Evolutionary conservation across 2,113 vertebrate genomes (phyloP), one percentile per base, ranked within the genome.

Genomic region (Anarrhichthys ocellatus): DNA sequence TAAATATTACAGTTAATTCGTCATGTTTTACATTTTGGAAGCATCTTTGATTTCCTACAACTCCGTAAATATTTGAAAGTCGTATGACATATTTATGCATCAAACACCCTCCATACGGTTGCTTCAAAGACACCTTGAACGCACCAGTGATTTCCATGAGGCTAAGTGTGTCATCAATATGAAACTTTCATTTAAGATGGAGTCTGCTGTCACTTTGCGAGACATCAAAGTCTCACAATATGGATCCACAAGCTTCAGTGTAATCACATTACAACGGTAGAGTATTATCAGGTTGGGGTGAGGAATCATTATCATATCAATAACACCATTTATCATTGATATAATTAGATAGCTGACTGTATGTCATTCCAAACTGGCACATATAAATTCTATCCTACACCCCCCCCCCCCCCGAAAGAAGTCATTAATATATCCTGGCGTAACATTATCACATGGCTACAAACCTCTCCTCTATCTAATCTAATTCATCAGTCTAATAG

Each of bases 401-500:
- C 9, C 76, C 71, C 75, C 84, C 73, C 73, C 73, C 83, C 78
- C n/a, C n/a, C n/a, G n/a, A n/a, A 80, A 87, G 78, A 92, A 92
- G 85, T 89, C 92, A 91, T 93, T 92, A 92, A 91, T 85, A 82
- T 88, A 88, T 86, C 69, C 81, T 77, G 66, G 85, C 90, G 92
- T 92, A 88, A 91, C 90, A 92, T 92, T 88, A 92, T 93, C 90
- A 86, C 90, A 88, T 70, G 61, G 68, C 86, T 83, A 88, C 80
- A 88, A 92, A 86, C 80, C 73, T 87, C 84, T 58, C 73, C 83
- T 78, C 91, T 65, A 86, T 89, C 90, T 93, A 91, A 94, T 94
- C 89, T 85, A 92, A 92, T 93, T 92, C 89, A 90, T 91, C 92
- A 89, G 87, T 81, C 90, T 92, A 94, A 94, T 92, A 93, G 92